Base-by-base conservation (phyloP, 2,797 vertebrate species). In the Octomys mimax region DNA sequence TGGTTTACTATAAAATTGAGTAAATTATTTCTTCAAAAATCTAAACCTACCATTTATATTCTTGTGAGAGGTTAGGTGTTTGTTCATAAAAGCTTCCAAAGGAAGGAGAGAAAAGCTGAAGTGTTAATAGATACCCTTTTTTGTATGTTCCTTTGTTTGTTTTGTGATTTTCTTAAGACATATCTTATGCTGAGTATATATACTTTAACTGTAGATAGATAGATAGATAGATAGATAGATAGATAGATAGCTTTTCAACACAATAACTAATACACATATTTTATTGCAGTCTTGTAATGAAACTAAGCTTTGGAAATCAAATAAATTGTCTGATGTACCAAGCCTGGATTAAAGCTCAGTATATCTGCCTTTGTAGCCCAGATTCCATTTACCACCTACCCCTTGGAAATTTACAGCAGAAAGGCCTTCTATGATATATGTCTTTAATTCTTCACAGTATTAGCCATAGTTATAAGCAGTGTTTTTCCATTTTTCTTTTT, bases 201-300 rank as follows among this genome's bases (percentile, higher is more conserved):
- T 39, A 79, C 42, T 84, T 68, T n/a, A n/a, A 68, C 81, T 42
- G 19, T 36, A 33, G 11, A 68, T 19, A 68, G 6, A 68, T n/a
- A 52, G 9, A 52, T 13, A 52, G 28, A 54, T 36, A 70, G 33
- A 36, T 70, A 7, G 59, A 61, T 21, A 70, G 33, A 70, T 3
- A 19, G 6, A 19, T n/a, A 68, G 14, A 68, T 68, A 19, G 13
- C 19, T 70, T 36, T 70, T 70, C n/a, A 70, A 70, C n/a, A 70
- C 24, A 62, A 5, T 46, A 7, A 84, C n/a, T 59, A 77, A 70
- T 11, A 80, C 0, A 61, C 1, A 33, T 64, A 59, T 52, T 77
- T 96, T 54, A 68, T 52, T 86, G 86, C 82, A 77, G 54, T 92
- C 94, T 91, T 87, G 18, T 18, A 79, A 62, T 36, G 19, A 95